These are phyloP conservation scores for Meghimatium bilineatum DNA, from an alignment of 2,888 invertebrate genomes.

Conservation along the genomic window DNA sequence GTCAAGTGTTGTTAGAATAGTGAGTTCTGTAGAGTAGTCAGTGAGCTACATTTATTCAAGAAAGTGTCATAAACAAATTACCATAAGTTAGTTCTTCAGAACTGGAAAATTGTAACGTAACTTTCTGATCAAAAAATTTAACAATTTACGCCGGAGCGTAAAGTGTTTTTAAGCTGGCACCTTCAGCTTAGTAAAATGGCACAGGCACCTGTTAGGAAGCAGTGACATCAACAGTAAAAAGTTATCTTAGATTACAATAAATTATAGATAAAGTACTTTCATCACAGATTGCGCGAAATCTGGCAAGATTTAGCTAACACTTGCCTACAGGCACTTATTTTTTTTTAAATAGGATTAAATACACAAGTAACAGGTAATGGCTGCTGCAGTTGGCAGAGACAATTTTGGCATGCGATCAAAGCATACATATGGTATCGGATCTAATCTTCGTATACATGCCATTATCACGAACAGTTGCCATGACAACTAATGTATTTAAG, in stretches of 20 bases:
- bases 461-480: not conserved
- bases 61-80: no score
- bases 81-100: no score
- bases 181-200: no score
- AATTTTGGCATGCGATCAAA: not conserved
- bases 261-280: not conserved
- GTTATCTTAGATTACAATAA: not conserved
- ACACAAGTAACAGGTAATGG: not conserved
- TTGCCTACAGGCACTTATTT: not conserved
- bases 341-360: not conserved
- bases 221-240: no score
- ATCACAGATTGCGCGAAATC: not conserved
- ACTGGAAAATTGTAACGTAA: no score
- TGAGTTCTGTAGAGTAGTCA: no score
- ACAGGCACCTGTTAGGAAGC: no score
- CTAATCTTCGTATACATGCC: not conserved
- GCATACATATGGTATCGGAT: not conserved
- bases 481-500: not conserved
- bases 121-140: no score
- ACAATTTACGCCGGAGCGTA: no score
- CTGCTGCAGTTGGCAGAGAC: not conserved
- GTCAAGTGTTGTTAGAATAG: no score
- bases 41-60: no score
- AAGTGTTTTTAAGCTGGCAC: no score
- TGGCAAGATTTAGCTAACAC: not conserved